Evolutionary conservation across 2,797 vertebrate species (phyloP), one percentile per base, ranked within the genome.

Genomic region (Melanotaenia parkinsoni): DNA sequence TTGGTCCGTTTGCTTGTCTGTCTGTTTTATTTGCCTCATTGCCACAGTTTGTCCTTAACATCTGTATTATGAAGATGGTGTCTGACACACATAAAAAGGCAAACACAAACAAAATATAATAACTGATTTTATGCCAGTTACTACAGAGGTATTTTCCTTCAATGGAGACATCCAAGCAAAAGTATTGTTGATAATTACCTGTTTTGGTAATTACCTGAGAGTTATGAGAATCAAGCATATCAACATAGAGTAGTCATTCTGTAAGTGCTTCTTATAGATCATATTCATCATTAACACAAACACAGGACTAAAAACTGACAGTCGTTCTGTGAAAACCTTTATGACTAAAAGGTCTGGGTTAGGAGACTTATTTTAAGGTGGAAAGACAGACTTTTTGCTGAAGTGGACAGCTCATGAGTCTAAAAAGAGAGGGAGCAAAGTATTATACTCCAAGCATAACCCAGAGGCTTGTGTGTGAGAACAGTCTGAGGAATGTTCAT

Each of bases 401-500:
- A 88, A 63, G 76, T 76, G 88, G 79, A 84, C 72, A 81, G 67
- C 79, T 81, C 80, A 45, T 77, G 35, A 80, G 81, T 85, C 70
- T 61, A 51, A 62, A 76, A 79, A 74, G 65, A 76, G 56, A 79
- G 83, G 70, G 71, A 79, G 75, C 37, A 26, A 72, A 86, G 83
- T 86, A 72, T 86, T 89, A 87, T 88, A 83, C 82, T 82, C 78
- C 64, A 38, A 72, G 72, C 64, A 76, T 82, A 86, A 77, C 88
- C 82, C 75, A n/a, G 54, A 84, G 83, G 71, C 82, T 73, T 61
- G 70, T 83, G 86, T 89, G 89, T 83, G 89, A 89, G 88, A 90
- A 89, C 83, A 74, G 89, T 38, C 74, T 74, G 70, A 92, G 92
- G 93, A 95, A 95, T 95, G 93, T 94, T 92, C 93, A 79, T 91